Percentiles rank a stretch among this genome's conserved stretches.
These are phyloP conservation scores for Zaprionus africanus DNA, from an alignment of 1,140 invertebrate genomes.

Conservation along the genomic window DNA sequence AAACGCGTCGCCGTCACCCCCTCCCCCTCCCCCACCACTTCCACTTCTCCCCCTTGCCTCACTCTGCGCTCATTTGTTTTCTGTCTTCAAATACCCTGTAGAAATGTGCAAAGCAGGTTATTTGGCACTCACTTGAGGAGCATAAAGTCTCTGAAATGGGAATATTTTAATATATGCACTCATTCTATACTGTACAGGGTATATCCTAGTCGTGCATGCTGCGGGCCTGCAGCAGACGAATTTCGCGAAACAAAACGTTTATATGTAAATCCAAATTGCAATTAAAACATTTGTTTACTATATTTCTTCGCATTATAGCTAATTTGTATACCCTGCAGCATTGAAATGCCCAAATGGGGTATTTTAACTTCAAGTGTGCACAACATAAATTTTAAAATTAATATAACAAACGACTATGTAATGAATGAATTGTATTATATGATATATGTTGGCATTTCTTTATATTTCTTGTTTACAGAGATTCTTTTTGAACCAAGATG, in stretches of 20 bases:
- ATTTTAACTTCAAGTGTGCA: background rate
- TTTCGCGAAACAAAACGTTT: constrained; percentile 18
- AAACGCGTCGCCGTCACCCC: constrained; percentile 23
- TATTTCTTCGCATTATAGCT: constrained; percentile 7
- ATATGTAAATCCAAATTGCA: constrained; percentile 24
- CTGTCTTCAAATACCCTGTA: background rate
- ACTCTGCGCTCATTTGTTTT: constrained; percentile 6
- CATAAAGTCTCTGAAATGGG: no score
- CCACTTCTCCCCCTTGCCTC: constrained; percentile 13
- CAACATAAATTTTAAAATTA: background rate
- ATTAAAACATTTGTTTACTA: constrained; percentile 31
- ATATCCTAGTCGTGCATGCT: background rate
- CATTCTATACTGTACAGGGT: background rate
- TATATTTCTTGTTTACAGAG: no score
- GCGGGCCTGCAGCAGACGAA: background rate
- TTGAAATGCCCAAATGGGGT: background rate
- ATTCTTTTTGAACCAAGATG: background rate
- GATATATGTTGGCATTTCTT: no score
- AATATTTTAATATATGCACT: no score
- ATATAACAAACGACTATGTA: background rate
- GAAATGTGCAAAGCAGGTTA: background rate
- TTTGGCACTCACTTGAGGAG: no score
- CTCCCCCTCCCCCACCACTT: background rate
- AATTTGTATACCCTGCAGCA: constrained; percentile 12
- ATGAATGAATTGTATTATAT: no score